A percentile compares a stretch with the other conserved stretches of the same genome.
Evolutionary conservation across 2,797 vertebrate genomes (phyloP).

Genomic region (Malurus splendens): DNA sequence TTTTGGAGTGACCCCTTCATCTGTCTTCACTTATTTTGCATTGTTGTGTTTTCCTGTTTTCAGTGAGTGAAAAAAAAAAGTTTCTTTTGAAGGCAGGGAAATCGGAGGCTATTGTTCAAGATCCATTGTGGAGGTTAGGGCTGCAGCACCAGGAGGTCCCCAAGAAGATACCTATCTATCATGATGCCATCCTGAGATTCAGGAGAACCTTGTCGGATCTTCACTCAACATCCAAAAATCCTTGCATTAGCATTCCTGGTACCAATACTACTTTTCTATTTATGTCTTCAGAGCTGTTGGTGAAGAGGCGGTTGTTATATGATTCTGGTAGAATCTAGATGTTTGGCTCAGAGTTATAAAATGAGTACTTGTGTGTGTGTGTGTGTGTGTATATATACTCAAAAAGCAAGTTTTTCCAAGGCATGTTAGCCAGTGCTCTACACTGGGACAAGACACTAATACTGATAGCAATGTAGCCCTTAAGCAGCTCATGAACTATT

Average conservation of each 20-base stretch:
- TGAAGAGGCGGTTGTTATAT: background rate
- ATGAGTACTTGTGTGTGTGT: fast-evolving
- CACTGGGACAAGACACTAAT: background rate
- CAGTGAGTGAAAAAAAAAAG: fast-evolving
- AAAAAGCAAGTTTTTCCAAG: background rate
- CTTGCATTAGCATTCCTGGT: background rate
- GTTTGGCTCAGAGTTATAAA: background rate
- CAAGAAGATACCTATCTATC: background rate
- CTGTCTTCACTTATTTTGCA: background rate
- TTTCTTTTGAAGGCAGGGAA: background rate
- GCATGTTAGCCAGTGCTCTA: background rate
- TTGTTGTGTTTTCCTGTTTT: background rate
- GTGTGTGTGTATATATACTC: background rate
- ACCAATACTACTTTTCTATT: background rate
- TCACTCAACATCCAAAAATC: background rate
- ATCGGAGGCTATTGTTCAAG: background rate
- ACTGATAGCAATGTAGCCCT: background rate
- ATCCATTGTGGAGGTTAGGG: background rate
- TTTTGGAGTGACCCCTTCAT: background rate
- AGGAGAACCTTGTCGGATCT: fast-evolving
- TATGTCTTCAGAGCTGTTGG: background rate
- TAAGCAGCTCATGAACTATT: background rate
- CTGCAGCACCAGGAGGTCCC: background rate
- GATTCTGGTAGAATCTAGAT: background rate
- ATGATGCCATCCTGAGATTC: background rate